A percentile compares a stretch with the other conserved stretches of the same genome.
Evolutionary conservation across 2,888 invertebrate species (phyloP).

Genomic region (Limnephilus marmoratus): DNA sequence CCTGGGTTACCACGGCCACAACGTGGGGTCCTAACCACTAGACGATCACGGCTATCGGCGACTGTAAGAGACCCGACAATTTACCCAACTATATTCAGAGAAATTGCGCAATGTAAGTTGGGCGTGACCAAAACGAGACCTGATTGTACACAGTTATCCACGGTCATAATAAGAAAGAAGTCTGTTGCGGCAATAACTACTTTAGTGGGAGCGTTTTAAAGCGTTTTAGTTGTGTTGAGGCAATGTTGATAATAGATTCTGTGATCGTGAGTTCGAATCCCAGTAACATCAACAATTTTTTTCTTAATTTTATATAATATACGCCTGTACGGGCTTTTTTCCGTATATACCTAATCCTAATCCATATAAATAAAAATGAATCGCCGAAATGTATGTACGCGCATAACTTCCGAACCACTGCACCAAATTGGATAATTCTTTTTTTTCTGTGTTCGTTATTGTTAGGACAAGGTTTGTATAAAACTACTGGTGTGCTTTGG

Average conservation of each 20-base stretch:
- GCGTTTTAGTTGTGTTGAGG: background rate
- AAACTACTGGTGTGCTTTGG: too few relatives aligned
- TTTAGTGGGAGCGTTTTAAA: background rate
- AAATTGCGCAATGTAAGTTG: background rate
- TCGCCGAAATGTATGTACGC: too few relatives aligned
- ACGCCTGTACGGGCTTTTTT: too few relatives aligned
- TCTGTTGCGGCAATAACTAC: background rate
- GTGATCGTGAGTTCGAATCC: background rate
- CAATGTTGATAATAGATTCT: background rate
- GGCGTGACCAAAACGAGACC: background rate
- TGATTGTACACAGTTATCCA: background rate
- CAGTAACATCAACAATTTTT: background rate
- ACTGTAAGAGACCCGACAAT: background rate
- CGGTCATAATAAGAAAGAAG: background rate
- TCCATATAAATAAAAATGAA: too few relatives aligned
- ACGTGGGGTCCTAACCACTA: constrained; percentile 79
- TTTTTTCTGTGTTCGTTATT: too few relatives aligned
- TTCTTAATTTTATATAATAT: too few relatives aligned
- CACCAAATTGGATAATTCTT: too few relatives aligned
- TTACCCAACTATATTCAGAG: background rate
- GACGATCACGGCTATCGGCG: constrained; percentile 75
- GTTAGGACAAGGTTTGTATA: too few relatives aligned
- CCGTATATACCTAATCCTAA: too few relatives aligned
- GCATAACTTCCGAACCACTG: too few relatives aligned
- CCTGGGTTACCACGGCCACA: constrained; percentile 80